Evolutionary conservation across 2,797 vertebrate species (phyloP).

Genomic region (Dryobates pubescens): DNA sequence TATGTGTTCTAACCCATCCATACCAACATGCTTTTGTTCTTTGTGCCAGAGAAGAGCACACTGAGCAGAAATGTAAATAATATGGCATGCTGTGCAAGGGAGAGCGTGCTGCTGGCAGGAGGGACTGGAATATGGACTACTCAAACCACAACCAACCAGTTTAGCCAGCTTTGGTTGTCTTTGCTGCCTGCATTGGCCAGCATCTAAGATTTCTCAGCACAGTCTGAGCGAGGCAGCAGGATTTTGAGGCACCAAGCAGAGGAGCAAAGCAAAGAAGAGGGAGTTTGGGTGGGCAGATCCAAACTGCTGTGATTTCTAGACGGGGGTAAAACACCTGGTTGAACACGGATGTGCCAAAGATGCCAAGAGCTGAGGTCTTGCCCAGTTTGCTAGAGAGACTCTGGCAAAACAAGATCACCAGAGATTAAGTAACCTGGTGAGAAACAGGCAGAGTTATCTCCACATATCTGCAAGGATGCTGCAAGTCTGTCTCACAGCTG

Average conservation of each 20-base stretch:
- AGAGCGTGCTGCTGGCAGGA: background rate
- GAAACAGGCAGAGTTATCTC: background rate
- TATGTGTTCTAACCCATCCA: slow-evolving; percentile 14
- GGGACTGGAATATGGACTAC: background rate
- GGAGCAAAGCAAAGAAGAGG: background rate
- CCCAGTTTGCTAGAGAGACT: too few species aligned
- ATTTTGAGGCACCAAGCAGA: background rate
- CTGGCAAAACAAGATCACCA: background rate
- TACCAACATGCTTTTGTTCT: slow-evolving; percentile 50
- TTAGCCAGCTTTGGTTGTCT: background rate
- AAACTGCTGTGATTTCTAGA: background rate
- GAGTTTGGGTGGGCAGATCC: background rate
- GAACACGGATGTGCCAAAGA: background rate
- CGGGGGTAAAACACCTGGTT: background rate
- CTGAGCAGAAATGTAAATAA: slow-evolving; percentile 45
- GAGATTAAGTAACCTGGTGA: background rate
- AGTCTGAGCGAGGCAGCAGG: background rate
- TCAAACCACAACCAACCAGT: slow-evolving; percentile 1
- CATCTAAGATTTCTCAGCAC: background rate
- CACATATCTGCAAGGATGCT: background rate
- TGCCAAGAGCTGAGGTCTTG: background rate
- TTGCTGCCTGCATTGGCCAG: background rate
- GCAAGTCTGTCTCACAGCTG: background rate
- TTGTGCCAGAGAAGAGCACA: background rate
- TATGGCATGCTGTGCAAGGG: background rate